Evolutionary conservation across 2,797 vertebrate genomes (phyloP).

Genomic region (Erpetoichthys calabaricus): DNA sequence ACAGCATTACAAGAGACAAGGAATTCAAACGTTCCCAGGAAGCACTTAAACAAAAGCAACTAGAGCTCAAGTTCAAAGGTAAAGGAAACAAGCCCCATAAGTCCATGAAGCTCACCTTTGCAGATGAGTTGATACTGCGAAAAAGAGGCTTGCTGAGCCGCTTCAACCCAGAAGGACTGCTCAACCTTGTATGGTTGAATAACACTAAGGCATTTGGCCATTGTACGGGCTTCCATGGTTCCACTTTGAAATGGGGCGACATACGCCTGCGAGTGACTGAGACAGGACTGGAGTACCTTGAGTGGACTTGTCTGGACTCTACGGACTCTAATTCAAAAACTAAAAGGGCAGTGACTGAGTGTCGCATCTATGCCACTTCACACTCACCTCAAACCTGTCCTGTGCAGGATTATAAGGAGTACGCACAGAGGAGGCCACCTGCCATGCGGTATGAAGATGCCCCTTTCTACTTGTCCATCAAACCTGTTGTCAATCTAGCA

Average conservation of each 20-base stretch:
- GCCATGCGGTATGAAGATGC: constrained; percentile 66
- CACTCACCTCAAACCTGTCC: constrained; percentile 63
- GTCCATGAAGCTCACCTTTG: constrained; percentile 70
- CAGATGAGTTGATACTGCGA: constrained; percentile 61
- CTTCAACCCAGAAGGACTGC: constrained; percentile 60
- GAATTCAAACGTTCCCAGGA: constrained; percentile 69
- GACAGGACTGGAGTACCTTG: constrained; percentile 57
- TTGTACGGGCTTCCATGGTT: constrained; percentile 63
- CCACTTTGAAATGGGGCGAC: constrained; percentile 65
- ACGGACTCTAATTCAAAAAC: constrained; percentile 47
- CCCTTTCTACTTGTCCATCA: constrained; percentile 65
- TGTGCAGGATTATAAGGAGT: constrained; percentile 68
- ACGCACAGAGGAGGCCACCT: constrained; percentile 58
- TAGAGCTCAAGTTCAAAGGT: constrained; percentile 65
- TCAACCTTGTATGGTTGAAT: constrained; percentile 69
- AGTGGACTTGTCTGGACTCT: constrained; percentile 62
- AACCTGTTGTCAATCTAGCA: constrained; percentile 59
- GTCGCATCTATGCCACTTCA: constrained; percentile 58
- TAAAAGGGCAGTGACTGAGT: constrained; percentile 53
- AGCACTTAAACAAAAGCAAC: constrained; percentile 65
- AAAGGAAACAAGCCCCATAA: constrained; percentile 72
- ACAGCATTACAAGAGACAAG: constrained; percentile 66
- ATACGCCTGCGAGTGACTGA: constrained; percentile 56
- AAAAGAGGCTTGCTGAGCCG: constrained; percentile 61
- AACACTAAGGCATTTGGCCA: constrained; percentile 67